A percentile compares a stretch with the other conserved stretches of the same genome.
Evolutionary conservation across 2,113 vertebrate species (phyloP).

Genomic region (Gymnobelideus leadbeateri): DNA sequence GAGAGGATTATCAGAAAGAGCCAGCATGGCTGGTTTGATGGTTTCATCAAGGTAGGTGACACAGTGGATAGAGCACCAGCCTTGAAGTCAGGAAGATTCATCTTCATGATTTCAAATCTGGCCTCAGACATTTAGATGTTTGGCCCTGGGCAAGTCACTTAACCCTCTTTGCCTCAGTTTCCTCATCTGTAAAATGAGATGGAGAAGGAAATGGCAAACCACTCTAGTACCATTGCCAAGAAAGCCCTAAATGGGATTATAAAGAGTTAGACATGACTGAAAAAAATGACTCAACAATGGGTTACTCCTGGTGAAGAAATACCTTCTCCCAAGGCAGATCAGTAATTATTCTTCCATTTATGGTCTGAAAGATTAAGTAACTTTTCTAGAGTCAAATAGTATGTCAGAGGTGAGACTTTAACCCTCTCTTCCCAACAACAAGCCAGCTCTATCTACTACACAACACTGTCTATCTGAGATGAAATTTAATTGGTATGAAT

Average conservation of each 20-base stretch:
- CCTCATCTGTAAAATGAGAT: neutral
- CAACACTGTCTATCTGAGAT: no score
- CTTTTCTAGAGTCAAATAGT: no score
- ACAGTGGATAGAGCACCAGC: neutral
- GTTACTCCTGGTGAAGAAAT: no score
- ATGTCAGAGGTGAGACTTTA: no score
- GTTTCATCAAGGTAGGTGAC: neutral
- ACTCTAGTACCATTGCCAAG: neutral
- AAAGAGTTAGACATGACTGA: neutral
- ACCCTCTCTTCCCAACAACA: no score
- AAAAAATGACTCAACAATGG: no score
- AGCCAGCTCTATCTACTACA: no score
- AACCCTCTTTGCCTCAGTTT: neutral
- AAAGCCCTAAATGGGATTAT: neutral
- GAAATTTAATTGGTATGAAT: no score
- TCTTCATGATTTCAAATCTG: neutral
- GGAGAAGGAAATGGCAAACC: neutral
- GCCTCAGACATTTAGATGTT: neutral
- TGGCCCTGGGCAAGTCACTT: neutral
- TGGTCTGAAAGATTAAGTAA: no score
- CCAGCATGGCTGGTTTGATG: neutral
- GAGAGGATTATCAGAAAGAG: neutral
- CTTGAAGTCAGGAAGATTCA: neutral
- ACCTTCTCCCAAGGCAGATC: no score
- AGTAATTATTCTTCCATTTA: no score